phyloP scores from a whole-genome alignment of 2,888 invertebrate genomes.

The Macaria notata region DNA sequence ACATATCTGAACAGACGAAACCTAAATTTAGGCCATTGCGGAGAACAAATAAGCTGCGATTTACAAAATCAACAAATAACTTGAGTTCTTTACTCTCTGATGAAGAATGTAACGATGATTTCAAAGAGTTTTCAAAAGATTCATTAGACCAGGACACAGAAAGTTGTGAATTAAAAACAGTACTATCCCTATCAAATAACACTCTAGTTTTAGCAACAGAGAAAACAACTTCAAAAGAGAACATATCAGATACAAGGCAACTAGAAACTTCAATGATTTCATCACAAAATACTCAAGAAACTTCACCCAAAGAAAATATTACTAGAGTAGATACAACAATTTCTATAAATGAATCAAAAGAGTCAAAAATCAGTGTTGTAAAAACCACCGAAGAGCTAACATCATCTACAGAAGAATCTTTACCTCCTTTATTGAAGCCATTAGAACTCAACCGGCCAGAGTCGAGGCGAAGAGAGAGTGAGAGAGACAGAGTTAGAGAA shows the following conservation, averaged over 20 bases:
- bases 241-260: slow-evolving; percentile 1
- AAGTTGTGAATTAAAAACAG: no score
- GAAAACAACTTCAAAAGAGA: no score
- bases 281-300: background rate
- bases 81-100: slow-evolving; percentile 22
- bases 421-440: slow-evolving; percentile 20
- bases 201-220: no score
- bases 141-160: no score
- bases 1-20: background rate
- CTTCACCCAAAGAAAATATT: background rate
- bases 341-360: slow-evolving; percentile 2
- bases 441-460: slow-evolving; percentile 35
- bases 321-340: slow-evolving; percentile 2
- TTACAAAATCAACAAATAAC: slow-evolving; percentile 30
- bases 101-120: slow-evolving; percentile 1
- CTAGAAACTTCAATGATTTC: background rate
- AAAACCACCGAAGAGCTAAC: slow-evolving; percentile 5
- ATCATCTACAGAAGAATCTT: slow-evolving; percentile 1
- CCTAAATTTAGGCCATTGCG: slow-evolving; percentile 9
- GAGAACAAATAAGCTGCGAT: slow-evolving; percentile 23
- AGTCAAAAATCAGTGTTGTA: background rate
- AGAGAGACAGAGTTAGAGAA: slow-evolving; percentile 40
- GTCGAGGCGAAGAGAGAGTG: slow-evolving; percentile 34
- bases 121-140: no score
- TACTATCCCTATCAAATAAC: no score